Conservation (phyloP, 2,113 vertebrate species). For the Euleptes europaea region DNA sequence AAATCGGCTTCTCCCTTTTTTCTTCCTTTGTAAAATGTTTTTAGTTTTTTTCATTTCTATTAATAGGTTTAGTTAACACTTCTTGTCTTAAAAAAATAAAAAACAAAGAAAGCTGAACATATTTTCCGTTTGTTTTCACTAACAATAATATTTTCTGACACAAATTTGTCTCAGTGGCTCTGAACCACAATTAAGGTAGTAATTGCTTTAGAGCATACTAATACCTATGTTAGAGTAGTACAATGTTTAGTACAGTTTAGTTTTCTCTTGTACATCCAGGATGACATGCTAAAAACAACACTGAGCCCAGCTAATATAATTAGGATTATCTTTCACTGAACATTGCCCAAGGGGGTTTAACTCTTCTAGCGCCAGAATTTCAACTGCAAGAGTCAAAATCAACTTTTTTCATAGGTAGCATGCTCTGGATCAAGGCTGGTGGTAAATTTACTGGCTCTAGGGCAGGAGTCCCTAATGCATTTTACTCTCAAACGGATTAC, state of each 20-base stretch:
- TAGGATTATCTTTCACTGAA: conserved; percentile 67
- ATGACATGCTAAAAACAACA: conserved; percentile 66
- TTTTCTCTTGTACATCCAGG: conserved; percentile 66
- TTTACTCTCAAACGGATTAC: not conserved
- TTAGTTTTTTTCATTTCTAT: conserved; percentile 65
- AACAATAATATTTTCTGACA: conserved; percentile 64
- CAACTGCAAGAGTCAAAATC: conserved; percentile 24
- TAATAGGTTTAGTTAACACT: conserved; percentile 60
- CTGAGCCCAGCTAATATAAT: conserved; percentile 64
- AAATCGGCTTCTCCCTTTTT: conserved; percentile 80
- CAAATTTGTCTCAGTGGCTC: conserved; percentile 79
- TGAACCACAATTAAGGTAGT: conserved; percentile 79
- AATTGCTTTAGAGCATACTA: conserved; percentile 84
- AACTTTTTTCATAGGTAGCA: not conserved
- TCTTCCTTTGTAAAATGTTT: conserved; percentile 63
- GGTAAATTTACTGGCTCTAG: not conserved
- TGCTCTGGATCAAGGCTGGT: not conserved
- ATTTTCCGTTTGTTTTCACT: conserved; percentile 40
- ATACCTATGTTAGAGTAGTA: conserved; percentile 83
- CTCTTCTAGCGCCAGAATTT: conserved; percentile 42
- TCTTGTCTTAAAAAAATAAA: conserved; percentile 43
- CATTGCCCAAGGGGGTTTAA: conserved; percentile 56
- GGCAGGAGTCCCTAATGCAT: not conserved
- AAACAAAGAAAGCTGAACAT: conserved; percentile 18
- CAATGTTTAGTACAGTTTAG: conserved; percentile 81